A percentile compares a stretch with the other conserved stretches of the same genome.
Conservation (phyloP, 2,113 vertebrate genomes). For the Chloroceryle aenea region DNA sequence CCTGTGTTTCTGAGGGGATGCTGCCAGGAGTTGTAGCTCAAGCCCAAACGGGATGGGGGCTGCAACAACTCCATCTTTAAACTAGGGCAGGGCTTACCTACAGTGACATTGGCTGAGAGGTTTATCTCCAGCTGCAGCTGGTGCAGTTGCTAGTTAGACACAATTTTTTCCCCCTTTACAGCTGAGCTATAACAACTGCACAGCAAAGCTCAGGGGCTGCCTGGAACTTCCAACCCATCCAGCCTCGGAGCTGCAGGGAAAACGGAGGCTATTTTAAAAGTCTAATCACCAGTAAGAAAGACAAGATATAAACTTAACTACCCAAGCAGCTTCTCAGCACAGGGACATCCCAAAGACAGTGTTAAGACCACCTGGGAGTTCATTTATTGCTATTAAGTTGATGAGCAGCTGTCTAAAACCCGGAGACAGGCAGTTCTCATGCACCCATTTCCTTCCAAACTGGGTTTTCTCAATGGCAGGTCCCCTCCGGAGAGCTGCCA, state of each 20-base stretch:
- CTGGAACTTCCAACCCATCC: not conserved
- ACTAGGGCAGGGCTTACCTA: not conserved
- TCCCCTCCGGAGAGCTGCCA: not conserved
- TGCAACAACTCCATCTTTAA: not conserved
- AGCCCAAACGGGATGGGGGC: not conserved
- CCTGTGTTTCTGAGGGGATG: not conserved
- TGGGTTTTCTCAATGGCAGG: not conserved
- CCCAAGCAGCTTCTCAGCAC: not conserved
- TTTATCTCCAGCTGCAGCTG: not conserved
- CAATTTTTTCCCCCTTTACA: not conserved
- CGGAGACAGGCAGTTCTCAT: not conserved
- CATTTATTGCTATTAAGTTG: conserved; percentile 52
- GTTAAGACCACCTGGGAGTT: not conserved
- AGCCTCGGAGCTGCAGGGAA: not conserved
- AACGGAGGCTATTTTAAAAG: not conserved
- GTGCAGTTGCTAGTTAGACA: not conserved
- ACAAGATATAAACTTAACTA: not conserved
- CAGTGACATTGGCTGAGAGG: rapidly evolving
- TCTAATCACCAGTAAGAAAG: not conserved
- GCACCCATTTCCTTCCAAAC: not conserved
- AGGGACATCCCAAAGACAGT: not conserved
- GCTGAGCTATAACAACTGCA: not conserved
- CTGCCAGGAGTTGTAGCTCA: rapidly evolving
- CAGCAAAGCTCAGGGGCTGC: rapidly evolving
- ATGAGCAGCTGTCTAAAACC: not conserved